Conservation (phyloP, 2,888 invertebrate species). For the Chloroclysta siterata region DNA sequence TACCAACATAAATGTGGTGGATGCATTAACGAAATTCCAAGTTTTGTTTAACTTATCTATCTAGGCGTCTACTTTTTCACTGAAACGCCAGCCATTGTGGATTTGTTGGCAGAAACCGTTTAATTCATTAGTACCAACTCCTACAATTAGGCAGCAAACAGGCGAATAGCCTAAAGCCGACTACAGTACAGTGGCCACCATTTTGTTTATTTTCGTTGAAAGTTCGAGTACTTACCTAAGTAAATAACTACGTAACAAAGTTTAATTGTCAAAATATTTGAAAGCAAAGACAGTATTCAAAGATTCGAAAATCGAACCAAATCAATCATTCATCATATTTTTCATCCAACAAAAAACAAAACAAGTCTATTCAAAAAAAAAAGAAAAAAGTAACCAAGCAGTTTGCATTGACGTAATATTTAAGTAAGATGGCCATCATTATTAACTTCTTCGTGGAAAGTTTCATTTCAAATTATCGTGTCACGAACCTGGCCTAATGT, state of each 20-base stretch:
- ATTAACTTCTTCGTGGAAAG: constrained; percentile 35
- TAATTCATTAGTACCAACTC: constrained; percentile 55
- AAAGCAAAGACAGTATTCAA: too few relatives aligned
- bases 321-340: too few relatives aligned
- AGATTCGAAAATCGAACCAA: too few relatives aligned
- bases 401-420: not conserved
- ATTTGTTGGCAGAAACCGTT: constrained; percentile 51
- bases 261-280: too few relatives aligned
- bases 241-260: too few relatives aligned
- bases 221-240: too few relatives aligned
- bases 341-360: too few relatives aligned
- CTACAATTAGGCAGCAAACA: constrained; percentile 55
- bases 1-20: not conserved
- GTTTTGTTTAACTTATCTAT: constrained; percentile 15
- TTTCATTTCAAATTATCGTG: constrained; percentile 39
- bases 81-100: constrained; percentile 25
- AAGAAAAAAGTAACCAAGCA: not conserved
- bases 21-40: not conserved
- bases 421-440: constrained; percentile 48
- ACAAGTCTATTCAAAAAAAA: too few relatives aligned
- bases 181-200: constrained; percentile 47
- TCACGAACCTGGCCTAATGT: constrained; percentile 34
- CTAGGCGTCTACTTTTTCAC: constrained; percentile 29
- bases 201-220: constrained; percentile 11
- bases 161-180: constrained; percentile 36